These are phyloP conservation scores for Macrocentrus cingulum DNA, from an alignment of 1,140 invertebrate species.

Conservation along the genomic window DNA sequence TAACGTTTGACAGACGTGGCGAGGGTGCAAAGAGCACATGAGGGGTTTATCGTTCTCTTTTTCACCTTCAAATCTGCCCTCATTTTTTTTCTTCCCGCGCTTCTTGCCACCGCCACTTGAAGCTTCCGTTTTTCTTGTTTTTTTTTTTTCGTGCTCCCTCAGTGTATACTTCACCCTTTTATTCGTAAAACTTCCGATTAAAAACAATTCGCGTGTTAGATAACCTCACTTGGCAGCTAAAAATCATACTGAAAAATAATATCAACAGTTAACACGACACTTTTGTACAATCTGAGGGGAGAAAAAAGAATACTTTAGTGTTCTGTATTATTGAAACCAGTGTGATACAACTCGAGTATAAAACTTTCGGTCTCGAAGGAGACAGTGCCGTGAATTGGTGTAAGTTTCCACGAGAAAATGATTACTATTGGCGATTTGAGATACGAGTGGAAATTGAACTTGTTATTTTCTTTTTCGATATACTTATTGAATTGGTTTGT, in stretches of 20 bases:
- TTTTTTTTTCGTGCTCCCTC: not conserved
- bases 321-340: too few relatives aligned
- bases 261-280: not conserved
- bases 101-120: slow-evolving; percentile 8
- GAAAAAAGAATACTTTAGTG: not conserved
- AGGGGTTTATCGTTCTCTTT: slow-evolving; percentile 20
- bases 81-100: not conserved
- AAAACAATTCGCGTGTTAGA: slow-evolving; percentile 13
- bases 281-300: not conserved
- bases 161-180: slow-evolving; percentile 8
- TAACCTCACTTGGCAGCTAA: not conserved
- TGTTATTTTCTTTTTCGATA: too few relatives aligned
- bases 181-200: slow-evolving; percentile 16
- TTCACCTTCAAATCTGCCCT: not conserved
- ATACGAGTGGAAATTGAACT: too few relatives aligned
- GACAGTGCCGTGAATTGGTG: too few relatives aligned
- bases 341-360: too few relatives aligned
- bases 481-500: too few relatives aligned
- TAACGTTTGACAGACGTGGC: slow-evolving; percentile 22
- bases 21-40: slow-evolving; percentile 11
- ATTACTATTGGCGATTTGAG: too few relatives aligned
- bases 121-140: not conserved
- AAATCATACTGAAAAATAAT: not conserved
- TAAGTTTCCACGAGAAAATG: too few relatives aligned
- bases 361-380: too few relatives aligned